phyloP scores from a whole-genome alignment of 2,888 invertebrate species.

The Pseudolycoriella hygida region DNA sequence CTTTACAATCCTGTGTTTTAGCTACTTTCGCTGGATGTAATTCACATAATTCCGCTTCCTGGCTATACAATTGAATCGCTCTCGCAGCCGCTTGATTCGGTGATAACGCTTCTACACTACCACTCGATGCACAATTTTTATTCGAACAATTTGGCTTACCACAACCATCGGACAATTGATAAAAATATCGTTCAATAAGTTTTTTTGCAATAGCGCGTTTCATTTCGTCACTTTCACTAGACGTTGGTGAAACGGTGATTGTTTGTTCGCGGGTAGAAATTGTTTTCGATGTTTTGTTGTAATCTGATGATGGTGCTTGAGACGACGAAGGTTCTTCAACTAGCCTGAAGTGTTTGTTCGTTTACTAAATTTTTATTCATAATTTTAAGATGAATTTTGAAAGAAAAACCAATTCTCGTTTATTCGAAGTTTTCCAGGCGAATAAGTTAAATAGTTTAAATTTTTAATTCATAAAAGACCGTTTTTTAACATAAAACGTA shows the following conservation, averaged over 20 bases:
- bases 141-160: slow-evolving; percentile 78
- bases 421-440: too few species aligned
- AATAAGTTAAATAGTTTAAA: too few species aligned
- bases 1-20: slow-evolving; percentile 29
- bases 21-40: slow-evolving; percentile 50
- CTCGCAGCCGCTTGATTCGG: slow-evolving; percentile 82
- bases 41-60: slow-evolving; percentile 72
- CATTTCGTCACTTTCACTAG: slow-evolving; percentile 41
- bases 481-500: too few species aligned
- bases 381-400: too few species aligned
- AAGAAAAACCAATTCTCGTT: too few species aligned
- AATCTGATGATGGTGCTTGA: too few species aligned
- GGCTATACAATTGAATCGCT: slow-evolving; percentile 70
- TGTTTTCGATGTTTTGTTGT: too few species aligned
- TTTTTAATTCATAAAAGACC: too few species aligned
- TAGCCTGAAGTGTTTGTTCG: too few species aligned
- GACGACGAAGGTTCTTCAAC: too few species aligned
- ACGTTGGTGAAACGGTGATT: not conserved
- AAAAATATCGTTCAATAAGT: slow-evolving; percentile 82
- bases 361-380: too few species aligned
- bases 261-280: too few species aligned
- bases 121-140: slow-evolving; percentile 77
- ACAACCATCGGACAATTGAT: slow-evolving; percentile 82
- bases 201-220: slow-evolving; percentile 64
- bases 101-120: slow-evolving; percentile 56